Evolutionary conservation across 2,113 vertebrate genomes (phyloP).

Genomic region (Neodon shergylaensis): DNA sequence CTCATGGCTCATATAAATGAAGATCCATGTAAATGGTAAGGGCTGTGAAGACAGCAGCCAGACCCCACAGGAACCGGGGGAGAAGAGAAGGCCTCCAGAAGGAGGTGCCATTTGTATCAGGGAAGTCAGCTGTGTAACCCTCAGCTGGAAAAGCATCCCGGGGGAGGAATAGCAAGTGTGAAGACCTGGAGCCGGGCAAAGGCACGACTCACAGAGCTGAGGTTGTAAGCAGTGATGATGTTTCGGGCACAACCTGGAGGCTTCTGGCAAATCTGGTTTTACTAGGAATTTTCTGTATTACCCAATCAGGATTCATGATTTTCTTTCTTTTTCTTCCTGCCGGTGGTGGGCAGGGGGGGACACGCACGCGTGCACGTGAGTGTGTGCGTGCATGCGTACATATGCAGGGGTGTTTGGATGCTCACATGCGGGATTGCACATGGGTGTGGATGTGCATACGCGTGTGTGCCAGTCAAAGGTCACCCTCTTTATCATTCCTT

Average conservation of each 20-base stretch:
- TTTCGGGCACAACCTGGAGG: not conserved
- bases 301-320: not conserved
- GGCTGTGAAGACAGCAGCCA: not conserved
- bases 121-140: not conserved
- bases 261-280: not conserved
- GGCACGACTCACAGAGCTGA: not conserved
- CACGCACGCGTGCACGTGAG: not conserved
- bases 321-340: not conserved
- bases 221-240: not conserved
- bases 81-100: not conserved
- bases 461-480: not conserved
- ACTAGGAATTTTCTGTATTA: not conserved
- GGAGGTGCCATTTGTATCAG: not conserved
- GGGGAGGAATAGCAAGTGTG: not conserved
- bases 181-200: not conserved
- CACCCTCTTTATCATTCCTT: not conserved
- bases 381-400: accelerated
- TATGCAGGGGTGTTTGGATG: not conserved
- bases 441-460: not conserved
- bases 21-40: not conserved
- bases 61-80: not conserved
- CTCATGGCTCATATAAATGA: not conserved
- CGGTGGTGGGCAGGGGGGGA: no score
- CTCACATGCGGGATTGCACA: not conserved
- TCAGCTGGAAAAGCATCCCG: not conserved